These are phyloP conservation scores for Aurelia coerulea DNA, from an alignment of 30 jellyfish, hydroid and myxozoan species.

Conservation along the genomic window DNA sequence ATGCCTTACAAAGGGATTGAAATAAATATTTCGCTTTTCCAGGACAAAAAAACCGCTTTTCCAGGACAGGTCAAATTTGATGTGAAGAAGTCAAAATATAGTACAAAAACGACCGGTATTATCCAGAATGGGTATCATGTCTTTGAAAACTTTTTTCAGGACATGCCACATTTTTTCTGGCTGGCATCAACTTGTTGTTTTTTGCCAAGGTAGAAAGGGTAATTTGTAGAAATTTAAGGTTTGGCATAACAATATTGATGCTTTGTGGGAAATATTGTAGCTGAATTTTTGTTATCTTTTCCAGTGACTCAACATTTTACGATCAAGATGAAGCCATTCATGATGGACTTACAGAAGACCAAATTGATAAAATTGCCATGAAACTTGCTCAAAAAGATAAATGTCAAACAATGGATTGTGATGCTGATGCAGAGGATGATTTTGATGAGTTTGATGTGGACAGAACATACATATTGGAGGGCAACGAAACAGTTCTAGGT, in stretches of 20 bases:
- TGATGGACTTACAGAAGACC: background rate
- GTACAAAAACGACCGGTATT: too few relatives aligned
- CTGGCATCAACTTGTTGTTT: background rate
- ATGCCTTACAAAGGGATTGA: too few relatives aligned
- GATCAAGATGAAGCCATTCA: background rate
- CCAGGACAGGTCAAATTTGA: too few relatives aligned
- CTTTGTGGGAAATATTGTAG: background rate
- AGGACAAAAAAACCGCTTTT: too few relatives aligned
- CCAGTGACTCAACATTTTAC: background rate
- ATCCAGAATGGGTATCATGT: too few relatives aligned
- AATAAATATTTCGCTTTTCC: too few relatives aligned
- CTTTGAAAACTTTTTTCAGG: too few relatives aligned
- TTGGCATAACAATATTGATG: background rate
- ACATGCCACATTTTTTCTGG: background rate
- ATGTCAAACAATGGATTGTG: background rate
- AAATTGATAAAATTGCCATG: background rate
- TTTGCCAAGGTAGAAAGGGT: background rate
- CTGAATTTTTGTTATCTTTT: background rate
- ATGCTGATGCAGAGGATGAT: constrained; percentile 4
- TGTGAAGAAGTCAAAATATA: too few relatives aligned
- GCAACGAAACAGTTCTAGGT: background rate
- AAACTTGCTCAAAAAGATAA: background rate
- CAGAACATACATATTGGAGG: background rate
- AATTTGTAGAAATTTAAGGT: background rate
- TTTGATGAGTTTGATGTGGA: background rate